phyloP scores from a whole-genome alignment of 2,888 invertebrate species.

The Notodonta ziczac region DNA sequence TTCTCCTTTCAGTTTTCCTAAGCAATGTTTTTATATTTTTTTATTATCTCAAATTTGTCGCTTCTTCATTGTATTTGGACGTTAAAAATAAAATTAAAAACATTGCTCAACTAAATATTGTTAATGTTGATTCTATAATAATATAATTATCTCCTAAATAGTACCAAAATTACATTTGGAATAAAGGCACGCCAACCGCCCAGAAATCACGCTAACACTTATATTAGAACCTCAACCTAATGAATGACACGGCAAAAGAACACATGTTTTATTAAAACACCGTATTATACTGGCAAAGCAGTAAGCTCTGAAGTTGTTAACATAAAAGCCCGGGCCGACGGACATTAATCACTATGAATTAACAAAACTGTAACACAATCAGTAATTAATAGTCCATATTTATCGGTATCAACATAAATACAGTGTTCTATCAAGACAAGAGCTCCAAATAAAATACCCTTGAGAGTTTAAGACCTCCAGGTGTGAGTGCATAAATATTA shows the following conservation, averaged over 20 bases:
- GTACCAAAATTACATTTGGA: not conserved
- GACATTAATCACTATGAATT: slow-evolving; percentile 76
- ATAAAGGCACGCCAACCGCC: not conserved
- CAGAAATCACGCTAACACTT: not conserved
- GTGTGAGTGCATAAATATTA: slow-evolving; percentile 84
- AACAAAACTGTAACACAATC: slow-evolving; percentile 77
- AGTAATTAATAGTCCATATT: slow-evolving; percentile 81
- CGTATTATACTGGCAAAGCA: slow-evolving; percentile 25
- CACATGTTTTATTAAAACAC: slow-evolving; percentile 22
- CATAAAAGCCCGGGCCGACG: slow-evolving; percentile 36
- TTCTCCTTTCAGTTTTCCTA: too few relatives aligned
- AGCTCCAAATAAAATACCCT: slow-evolving; percentile 76
- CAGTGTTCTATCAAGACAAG: slow-evolving; percentile 71
- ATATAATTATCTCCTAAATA: not conserved
- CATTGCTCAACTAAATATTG: too few relatives aligned
- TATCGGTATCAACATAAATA: slow-evolving; percentile 76
- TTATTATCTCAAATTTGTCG: too few relatives aligned
- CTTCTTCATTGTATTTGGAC: too few relatives aligned
- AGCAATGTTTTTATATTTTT: too few relatives aligned
- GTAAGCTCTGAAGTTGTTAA: slow-evolving; percentile 32
- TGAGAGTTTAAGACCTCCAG: slow-evolving; percentile 75
- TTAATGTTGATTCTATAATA: too few relatives aligned
- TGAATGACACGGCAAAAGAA: slow-evolving; percentile 27
- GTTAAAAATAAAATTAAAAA: too few relatives aligned
- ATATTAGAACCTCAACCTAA: slow-evolving; percentile 11